These are phyloP conservation scores for Meliscaeva auricollis DNA, from an alignment of 2,888 invertebrate species.

Conservation along the genomic window DNA sequence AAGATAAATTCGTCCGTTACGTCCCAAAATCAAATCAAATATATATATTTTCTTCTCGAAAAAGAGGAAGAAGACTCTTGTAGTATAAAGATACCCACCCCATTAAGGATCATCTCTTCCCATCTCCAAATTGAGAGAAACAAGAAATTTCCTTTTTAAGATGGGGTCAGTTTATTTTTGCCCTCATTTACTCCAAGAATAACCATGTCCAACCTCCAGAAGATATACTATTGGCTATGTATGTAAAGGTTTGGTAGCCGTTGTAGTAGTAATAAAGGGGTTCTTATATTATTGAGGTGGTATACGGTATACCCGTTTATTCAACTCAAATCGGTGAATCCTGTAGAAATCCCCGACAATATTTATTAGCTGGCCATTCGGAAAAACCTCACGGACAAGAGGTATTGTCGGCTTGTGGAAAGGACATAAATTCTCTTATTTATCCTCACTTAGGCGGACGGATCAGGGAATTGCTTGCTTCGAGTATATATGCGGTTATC, in stretches of 20 bases:
- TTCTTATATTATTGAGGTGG: constrained; percentile 17
- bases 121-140: constrained; percentile 8
- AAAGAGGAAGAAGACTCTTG: constrained; percentile 24
- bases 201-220: constrained; percentile 36
- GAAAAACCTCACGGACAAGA: constrained; percentile 72
- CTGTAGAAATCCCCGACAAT: constrained; percentile 55
- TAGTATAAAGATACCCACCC: constrained; percentile 24
- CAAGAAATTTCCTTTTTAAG: constrained; percentile 47
- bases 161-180: constrained; percentile 51
- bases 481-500: too few relatives aligned
- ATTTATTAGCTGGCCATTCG: constrained; percentile 73
- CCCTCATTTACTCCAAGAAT: constrained; percentile 59
- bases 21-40: constrained; percentile 71
- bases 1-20: constrained; percentile 68
- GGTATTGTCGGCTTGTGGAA: constrained; percentile 66
- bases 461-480: constrained; percentile 36
- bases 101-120: constrained; percentile 24
- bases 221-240: neutral
- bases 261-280: constrained; percentile 2
- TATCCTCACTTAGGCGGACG: constrained; percentile 49
- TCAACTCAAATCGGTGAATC: constrained; percentile 62
- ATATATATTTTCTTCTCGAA: constrained; percentile 58
- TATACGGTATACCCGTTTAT: constrained; percentile 34
- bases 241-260: neutral
- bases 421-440: constrained; percentile 66